Base-by-base conservation (phyloP, 2,113 vertebrate genomes). In the Ovis aries region DNA sequence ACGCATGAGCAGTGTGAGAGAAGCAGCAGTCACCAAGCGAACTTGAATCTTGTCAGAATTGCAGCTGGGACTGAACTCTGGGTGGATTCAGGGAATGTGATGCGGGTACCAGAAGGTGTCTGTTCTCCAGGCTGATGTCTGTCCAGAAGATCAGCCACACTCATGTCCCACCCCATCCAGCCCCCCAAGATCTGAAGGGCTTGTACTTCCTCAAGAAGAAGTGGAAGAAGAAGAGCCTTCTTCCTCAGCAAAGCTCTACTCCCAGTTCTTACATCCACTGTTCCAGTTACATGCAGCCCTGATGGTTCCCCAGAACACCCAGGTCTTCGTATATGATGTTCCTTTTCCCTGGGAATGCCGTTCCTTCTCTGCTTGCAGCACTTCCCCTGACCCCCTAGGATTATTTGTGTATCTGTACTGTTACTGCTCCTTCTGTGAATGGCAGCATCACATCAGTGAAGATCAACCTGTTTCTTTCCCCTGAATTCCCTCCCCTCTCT, bases 161-260 rank as follows among this genome's bases (percentile, higher is more conserved):
- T 40, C 81, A 25, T 0, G 0, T 2, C 29, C 36, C 33, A 12
- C n/a, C 16, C 31, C 14, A 3, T 1, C 25, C 7, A 19, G 50
- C 27, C 31, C 31, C 78, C 64, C 13, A 27, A 64, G 23, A 43
- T 17, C 6, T 10, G 29, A 3, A 33, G 83, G 60, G 4, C 31
- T 21, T 25, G 9, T 1, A 23, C 21, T 5, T 4, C 9, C n/a
- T 74, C 67, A 74, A 23, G 67, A 64, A 64, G 62, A 74, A 74
- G n/a, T 23, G 19, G n/a, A 40, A 71, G n/a, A 19, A 67, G 33
- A 71, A 74, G 19, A 74, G n/a, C 10, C 31, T 25, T 12, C 15
- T 3, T 87, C 16, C 21, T 33, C 25, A 71, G 15, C 40, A 0
- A 45, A 2, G 1, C 12, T 17, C 78, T 36, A 40, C 21, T 43